Evolutionary conservation across 2,888 invertebrate species (phyloP).

Genomic region (Nyleta sp.): DNA sequence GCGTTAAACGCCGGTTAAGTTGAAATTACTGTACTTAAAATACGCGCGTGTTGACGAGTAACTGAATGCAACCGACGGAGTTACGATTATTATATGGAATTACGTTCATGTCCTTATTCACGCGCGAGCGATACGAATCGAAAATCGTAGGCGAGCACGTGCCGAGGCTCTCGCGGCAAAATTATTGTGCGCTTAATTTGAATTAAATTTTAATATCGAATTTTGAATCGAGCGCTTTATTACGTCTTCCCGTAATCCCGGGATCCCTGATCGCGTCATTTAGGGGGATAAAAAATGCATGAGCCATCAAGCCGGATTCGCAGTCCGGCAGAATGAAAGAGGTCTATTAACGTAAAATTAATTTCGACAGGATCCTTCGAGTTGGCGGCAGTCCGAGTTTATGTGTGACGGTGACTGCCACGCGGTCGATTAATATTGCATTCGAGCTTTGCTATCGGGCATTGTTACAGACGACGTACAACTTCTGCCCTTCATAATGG

Average conservation of each 20-base stretch:
- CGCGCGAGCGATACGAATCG: constrained; percentile 25
- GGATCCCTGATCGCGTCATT: too few relatives aligned
- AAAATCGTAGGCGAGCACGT: not conserved
- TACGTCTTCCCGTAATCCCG: constrained; percentile 11
- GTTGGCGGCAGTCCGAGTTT: constrained; percentile 31
- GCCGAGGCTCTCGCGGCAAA: not conserved
- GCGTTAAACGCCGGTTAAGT: constrained; percentile 58
- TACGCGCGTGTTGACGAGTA: constrained; percentile 57
- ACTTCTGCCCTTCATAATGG: constrained; percentile 55
- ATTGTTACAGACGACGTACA: constrained; percentile 61
- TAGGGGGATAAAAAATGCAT: constrained; percentile 20
- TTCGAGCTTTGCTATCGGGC: constrained; percentile 41
- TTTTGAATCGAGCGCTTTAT: not conserved
- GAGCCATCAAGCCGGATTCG: not conserved
- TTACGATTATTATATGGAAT: constrained; percentile 54
- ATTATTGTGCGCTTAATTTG: constrained; percentile 9
- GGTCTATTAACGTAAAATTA: constrained; percentile 46
- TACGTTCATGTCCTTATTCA: constrained; percentile 27
- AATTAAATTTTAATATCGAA: not conserved
- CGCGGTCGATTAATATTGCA: constrained; percentile 59
- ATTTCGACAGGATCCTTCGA: constrained; percentile 31
- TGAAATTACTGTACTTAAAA: constrained; percentile 59
- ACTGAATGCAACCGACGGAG: constrained; percentile 49
- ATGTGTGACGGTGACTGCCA: constrained; percentile 32
- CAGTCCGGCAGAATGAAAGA: constrained; percentile 4